Conservation (phyloP, 2,888 invertebrate species). For the Eulithis prunata region DNA sequence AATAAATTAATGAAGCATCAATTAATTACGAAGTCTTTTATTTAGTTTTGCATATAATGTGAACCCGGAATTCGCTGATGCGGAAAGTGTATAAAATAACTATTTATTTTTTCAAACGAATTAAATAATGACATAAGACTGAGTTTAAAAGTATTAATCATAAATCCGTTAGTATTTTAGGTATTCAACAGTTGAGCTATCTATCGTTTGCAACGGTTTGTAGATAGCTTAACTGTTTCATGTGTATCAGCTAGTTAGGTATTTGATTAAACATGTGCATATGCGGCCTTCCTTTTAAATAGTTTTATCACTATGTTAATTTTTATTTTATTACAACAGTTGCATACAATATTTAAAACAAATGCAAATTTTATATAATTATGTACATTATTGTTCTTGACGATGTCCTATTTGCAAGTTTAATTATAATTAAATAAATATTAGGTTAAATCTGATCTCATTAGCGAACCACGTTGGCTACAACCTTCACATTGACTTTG, state of each 20-base stretch:
- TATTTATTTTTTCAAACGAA: background rate
- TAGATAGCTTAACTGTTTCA: too few species aligned
- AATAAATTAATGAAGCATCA: background rate
- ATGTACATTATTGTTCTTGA: background rate
- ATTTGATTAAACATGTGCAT: too few species aligned
- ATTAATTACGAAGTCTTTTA: background rate
- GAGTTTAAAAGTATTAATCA: background rate
- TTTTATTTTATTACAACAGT: too few species aligned
- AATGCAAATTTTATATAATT: background rate
- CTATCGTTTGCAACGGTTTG: too few species aligned
- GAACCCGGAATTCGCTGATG: background rate
- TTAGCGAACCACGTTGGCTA: conserved; percentile 10
- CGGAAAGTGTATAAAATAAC: background rate
- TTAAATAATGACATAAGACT: background rate
- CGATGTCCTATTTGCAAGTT: conserved; percentile 8
- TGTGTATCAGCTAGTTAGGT: too few species aligned
- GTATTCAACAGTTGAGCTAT: too few species aligned
- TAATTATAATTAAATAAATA: conserved; percentile 15
- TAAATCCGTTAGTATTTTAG: too few species aligned
- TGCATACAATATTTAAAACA: too few species aligned
- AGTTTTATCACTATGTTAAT: too few species aligned
- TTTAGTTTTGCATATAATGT: background rate
- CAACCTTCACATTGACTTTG: conserved; percentile 33
- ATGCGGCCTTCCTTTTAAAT: too few species aligned
- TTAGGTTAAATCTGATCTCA: conserved; percentile 28